phyloP scores from a whole-genome alignment of 2,113 vertebrate genomes.

The Limnothrissa miodon region DNA sequence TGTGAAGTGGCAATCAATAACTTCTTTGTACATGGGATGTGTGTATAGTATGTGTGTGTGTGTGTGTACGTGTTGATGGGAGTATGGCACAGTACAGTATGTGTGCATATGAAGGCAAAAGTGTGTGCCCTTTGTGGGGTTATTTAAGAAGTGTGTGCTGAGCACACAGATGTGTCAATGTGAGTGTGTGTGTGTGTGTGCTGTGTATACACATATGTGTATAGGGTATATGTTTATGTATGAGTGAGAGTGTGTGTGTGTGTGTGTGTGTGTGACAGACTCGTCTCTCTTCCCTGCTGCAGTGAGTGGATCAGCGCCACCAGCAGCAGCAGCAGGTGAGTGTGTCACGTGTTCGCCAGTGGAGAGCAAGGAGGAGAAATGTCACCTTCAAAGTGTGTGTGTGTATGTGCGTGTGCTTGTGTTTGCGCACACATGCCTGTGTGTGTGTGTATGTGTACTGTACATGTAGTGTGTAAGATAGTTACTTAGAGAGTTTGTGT shows the following conservation, averaged over 20 bases:
- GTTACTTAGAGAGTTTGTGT: neutral
- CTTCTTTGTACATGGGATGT: neutral
- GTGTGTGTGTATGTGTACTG: neutral
- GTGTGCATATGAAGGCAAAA: no score
- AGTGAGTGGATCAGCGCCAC: neutral
- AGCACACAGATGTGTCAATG: no score
- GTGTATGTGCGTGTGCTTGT: neutral
- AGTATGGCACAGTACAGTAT: neutral
- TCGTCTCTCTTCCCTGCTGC: neutral
- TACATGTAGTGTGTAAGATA: neutral
- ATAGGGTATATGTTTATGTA: neutral
- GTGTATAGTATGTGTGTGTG: neutral
- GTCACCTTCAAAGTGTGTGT: neutral
- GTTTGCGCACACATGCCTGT: neutral
- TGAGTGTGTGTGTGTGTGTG: neutral
- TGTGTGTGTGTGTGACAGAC: neutral
- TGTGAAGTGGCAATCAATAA: neutral
- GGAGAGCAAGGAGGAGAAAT: neutral
- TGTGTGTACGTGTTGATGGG: neutral
- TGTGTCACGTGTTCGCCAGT: neutral
- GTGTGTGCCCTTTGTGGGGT: neutral
- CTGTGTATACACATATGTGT: neutral
- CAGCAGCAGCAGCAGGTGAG: neutral
- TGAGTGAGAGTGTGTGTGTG: neutral
- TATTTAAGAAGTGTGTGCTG: neutral